Evolutionary conservation across 1,140 invertebrate genomes (phyloP).

Genomic region (Caenorhabditis tropicalis): DNA sequence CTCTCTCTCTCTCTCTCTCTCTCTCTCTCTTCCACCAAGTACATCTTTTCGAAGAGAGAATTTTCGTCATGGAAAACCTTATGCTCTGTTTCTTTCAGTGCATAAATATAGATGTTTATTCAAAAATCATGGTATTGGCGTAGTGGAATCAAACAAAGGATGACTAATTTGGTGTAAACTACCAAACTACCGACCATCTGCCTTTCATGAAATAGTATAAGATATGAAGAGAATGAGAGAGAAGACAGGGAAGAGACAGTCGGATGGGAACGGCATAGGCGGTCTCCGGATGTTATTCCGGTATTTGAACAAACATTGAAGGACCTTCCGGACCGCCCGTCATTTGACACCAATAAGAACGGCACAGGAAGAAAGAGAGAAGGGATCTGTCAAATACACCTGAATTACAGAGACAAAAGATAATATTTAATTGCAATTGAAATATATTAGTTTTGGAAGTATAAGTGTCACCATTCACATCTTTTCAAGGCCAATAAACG

Average conservation of each 20-base stretch:
- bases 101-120: constrained; percentile 35
- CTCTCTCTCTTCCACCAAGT: not conserved
- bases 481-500: no score
- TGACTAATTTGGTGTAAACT: constrained; percentile 39
- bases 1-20: not conserved
- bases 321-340: constrained; percentile 33
- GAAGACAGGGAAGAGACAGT: not conserved
- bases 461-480: no score
- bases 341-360: constrained; percentile 16
- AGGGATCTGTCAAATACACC: constrained; percentile 10
- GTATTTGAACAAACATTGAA: constrained; percentile 36
- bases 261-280: not conserved
- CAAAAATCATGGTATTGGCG: constrained; percentile 34
- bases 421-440: not conserved
- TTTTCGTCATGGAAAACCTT: not conserved
- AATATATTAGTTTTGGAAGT: not conserved
- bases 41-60: no score
- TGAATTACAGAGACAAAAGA: not conserved
- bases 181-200: constrained; percentile 39
- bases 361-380: not conserved
- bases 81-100: not conserved
- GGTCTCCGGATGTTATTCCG: constrained; percentile 30
- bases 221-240: not conserved
- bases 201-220: not conserved
- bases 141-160: constrained; percentile 24